Base-by-base conservation (phyloP, 2,888 invertebrate species). In the Lithophane semibrunnea region DNA sequence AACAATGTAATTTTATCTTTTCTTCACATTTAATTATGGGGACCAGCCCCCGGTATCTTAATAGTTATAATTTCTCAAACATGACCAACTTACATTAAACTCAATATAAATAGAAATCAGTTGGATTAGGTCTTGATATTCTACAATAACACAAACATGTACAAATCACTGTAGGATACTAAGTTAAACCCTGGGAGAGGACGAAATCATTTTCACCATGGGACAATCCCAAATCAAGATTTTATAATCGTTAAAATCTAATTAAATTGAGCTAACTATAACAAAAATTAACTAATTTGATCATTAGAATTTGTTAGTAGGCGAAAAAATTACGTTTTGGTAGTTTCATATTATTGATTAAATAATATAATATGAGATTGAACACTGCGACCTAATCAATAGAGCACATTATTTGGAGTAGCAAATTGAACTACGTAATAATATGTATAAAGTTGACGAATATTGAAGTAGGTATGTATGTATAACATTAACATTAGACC, bases 11-110 rank as follows among this genome's bases (percentile, higher is more conserved):
- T 90, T 89, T 90, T 88, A 88, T 84, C 85, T 89, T 92, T 91
- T 77, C 88, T 92, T 90, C 92, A 92, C 91, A 92, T 91, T 92
- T 90, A 91, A 90, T 90, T 92, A 91, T 91, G 90, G 94, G 96
- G 94, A 91, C 96, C 96, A 96, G 96, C 96, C 96, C 96, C 93
- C 94, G 90, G 90, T 89, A 89, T 86, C 91, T 92, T 93, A 92
- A 86, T 87, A 90, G 87, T 91, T 92, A 92, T 89, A 89, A 89
- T 89, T 91, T 87, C 79, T 92, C 91, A 92, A 93, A 92, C 92
- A 91, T 90, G 85, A 90, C 87, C 86, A 85, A 90, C 90, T 89
- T 89, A 90, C 77, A 81, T 83, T 85, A 87, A 87, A 88, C 82
- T 85, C 85, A 90, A 86, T 78, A 85, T 85, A 79, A 80, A 87